Evolutionary conservation across 2,113 vertebrate genomes (phyloP).

Genomic region (Panthera tigris): DNA sequence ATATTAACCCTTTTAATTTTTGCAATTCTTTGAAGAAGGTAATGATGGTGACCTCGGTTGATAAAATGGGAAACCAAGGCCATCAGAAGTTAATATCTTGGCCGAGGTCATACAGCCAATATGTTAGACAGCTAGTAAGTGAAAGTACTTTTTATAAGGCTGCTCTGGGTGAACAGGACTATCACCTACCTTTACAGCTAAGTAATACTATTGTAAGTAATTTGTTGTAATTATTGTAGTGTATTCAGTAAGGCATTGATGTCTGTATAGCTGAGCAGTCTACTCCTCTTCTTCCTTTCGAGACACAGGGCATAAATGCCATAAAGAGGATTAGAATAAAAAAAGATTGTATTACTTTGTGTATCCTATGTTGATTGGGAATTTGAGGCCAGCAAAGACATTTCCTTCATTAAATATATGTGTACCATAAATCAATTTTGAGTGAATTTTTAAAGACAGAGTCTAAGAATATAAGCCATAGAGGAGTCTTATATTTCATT

Average conservation of each 20-base stretch:
- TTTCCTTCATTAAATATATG: conserved; percentile 30
- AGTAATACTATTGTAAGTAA: not conserved
- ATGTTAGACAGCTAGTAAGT: not conserved
- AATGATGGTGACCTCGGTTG: not conserved
- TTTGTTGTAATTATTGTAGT: not conserved
- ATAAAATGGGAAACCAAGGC: not conserved
- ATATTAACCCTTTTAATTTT: conserved; percentile 27
- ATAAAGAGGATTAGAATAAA: not conserved
- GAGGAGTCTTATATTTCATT: not conserved
- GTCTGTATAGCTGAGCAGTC: not conserved
- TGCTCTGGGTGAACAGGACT: not conserved
- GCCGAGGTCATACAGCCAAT: not conserved
- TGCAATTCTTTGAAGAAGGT: not conserved
- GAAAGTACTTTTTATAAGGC: not conserved
- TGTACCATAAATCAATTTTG: not conserved
- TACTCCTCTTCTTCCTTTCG: not conserved
- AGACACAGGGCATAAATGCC: not conserved
- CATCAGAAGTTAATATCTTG: not conserved
- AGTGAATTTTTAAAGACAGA: conserved; percentile 16
- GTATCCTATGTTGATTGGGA: not conserved
- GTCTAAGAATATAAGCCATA: not conserved
- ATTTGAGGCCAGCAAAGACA: conserved; percentile 12
- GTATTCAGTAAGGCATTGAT: not conserved
- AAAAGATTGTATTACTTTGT: conserved; percentile 13
- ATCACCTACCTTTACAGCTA: not conserved